A percentile compares a stretch with the other conserved stretches of the same genome.
Evolutionary conservation across 2,888 invertebrate genomes (phyloP).

Genomic region (Drosophila ezoana): DNA sequence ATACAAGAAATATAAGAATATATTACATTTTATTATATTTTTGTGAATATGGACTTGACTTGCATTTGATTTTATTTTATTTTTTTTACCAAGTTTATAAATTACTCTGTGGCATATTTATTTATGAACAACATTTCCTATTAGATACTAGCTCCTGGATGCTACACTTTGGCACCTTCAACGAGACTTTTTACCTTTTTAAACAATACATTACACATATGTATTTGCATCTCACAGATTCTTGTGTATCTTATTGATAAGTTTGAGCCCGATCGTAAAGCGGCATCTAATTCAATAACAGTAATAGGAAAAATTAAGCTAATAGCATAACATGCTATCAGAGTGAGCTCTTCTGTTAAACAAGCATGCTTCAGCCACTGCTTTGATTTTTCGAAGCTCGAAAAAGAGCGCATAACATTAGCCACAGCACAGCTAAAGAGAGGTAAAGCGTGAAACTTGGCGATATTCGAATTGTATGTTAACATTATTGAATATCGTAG

Average conservation of each 20-base stretch:
- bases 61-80: too few species aligned
- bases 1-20: background rate
- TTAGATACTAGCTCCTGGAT: too few species aligned
- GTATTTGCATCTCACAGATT: background rate
- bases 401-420: slow-evolving; percentile 22
- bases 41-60: too few species aligned
- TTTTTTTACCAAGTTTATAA: too few species aligned
- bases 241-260: slow-evolving; percentile 3
- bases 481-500: slow-evolving; percentile 48
- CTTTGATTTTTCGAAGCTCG: slow-evolving; percentile 50
- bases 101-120: background rate
- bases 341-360: slow-evolving; percentile 15
- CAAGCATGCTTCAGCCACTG: slow-evolving; percentile 1
- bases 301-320: slow-evolving; percentile 3
- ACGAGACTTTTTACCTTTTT: too few species aligned
- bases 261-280: slow-evolving; percentile 16
- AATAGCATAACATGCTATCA: slow-evolving; percentile 10
- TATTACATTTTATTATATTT: background rate
- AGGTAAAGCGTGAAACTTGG: slow-evolving; percentile 54
- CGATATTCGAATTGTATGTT: slow-evolving; percentile 40
- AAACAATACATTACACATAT: too few species aligned
- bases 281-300: slow-evolving; percentile 15
- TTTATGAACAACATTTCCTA: too few species aligned
- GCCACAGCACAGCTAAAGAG: slow-evolving; percentile 20
- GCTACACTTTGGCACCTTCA: too few species aligned